Conservation (phyloP, 2,797 vertebrate species). For the Melanotaenia boesemani region DNA sequence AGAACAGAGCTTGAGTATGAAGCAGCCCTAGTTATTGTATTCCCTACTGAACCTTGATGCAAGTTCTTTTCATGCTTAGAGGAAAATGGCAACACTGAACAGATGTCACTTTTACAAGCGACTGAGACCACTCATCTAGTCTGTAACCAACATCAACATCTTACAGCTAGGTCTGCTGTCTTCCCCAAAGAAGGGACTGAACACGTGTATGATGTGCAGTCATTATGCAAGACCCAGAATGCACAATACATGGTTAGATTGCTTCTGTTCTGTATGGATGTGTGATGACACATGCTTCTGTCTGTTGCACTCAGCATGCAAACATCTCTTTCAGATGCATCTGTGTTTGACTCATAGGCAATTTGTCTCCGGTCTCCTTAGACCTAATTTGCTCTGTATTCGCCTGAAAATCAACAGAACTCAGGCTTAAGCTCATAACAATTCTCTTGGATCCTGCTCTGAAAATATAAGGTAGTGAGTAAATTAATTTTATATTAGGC, state of each 20-base stretch:
- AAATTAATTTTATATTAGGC: conserved; percentile 67
- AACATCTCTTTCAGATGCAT: conserved; percentile 39
- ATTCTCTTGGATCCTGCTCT: conserved; percentile 50
- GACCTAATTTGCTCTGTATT: conserved; percentile 65
- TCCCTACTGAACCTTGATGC: neutral
- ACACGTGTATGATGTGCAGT: conserved; percentile 43
- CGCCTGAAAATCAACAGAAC: conserved; percentile 53
- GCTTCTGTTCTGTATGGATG: conserved; percentile 12
- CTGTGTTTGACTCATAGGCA: conserved; percentile 54
- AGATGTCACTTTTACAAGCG: conserved; percentile 11
- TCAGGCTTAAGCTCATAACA: conserved; percentile 55
- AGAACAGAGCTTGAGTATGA: conserved; percentile 13
- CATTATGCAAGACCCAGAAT: conserved; percentile 36
- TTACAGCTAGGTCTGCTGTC: conserved; percentile 10
- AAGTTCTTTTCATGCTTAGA: conserved; percentile 19
- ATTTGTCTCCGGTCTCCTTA: conserved; percentile 68
- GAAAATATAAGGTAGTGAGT: conserved; percentile 57
- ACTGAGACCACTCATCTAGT: conserved; percentile 2
- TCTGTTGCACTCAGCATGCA: conserved; percentile 21
- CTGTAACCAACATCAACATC: conserved; percentile 14
- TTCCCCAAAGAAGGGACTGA: conserved; percentile 6
- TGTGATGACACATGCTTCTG: conserved; percentile 32
- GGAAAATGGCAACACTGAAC: conserved; percentile 7
- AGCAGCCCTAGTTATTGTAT: neutral
- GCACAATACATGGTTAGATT: conserved; percentile 18